Evolutionary conservation across 2,113 vertebrate genomes (phyloP).

Genomic region (Phylloscopus whistleri): DNA sequence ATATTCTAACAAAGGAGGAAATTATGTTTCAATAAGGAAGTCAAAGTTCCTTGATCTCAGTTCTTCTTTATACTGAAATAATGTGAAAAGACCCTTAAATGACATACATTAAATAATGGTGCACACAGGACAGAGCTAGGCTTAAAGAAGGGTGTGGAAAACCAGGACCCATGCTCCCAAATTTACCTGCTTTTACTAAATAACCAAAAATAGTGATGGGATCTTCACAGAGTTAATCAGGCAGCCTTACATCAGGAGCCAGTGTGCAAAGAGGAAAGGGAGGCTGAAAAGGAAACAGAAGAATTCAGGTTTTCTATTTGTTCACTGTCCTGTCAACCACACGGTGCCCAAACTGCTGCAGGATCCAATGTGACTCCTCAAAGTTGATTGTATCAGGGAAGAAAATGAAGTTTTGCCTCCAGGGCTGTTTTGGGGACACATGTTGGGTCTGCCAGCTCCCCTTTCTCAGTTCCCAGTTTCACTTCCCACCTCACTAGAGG

Average conservation of each 20-base stretch:
- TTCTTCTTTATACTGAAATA: neutral
- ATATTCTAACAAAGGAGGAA: neutral
- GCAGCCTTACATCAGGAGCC: neutral
- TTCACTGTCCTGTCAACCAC: neutral
- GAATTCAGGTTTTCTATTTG: neutral
- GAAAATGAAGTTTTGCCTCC: neutral
- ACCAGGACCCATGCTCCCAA: rapidly evolving
- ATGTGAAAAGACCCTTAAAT: neutral
- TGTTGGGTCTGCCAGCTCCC: neutral
- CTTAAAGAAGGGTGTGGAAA: neutral
- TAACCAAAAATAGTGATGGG: neutral
- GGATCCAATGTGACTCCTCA: neutral
- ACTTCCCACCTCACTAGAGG: neutral
- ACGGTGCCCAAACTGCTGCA: neutral
- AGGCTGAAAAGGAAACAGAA: neutral
- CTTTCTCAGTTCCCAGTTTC: neutral
- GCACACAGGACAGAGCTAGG: neutral
- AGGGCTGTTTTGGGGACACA: neutral
- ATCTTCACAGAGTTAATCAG: neutral
- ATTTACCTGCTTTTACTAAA: neutral
- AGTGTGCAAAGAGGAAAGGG: neutral
- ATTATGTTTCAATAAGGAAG: neutral
- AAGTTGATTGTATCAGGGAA: neutral
- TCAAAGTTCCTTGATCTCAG: neutral
- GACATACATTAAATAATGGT: neutral